Conservation (phyloP, 2,888 invertebrate species). For the Ormyrus labotus region DNA sequence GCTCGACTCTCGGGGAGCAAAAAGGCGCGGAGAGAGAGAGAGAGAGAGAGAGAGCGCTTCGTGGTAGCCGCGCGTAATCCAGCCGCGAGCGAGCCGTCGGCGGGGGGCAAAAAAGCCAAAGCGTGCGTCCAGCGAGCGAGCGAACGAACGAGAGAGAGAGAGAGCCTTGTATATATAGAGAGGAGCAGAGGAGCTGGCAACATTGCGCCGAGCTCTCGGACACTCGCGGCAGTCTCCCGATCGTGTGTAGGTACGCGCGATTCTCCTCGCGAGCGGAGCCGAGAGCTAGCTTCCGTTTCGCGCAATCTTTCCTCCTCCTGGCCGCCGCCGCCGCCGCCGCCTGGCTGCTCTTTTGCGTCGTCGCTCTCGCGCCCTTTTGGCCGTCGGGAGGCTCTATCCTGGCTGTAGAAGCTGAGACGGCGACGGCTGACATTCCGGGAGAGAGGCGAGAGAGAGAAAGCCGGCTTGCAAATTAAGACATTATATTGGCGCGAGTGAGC, state of each 20-base stretch:
- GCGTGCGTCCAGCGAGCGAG: conserved; percentile 57
- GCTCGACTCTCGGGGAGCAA: neutral
- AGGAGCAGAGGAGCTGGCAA: conserved; percentile 61
- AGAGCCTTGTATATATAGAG: neutral
- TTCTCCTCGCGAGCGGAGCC: conserved; percentile 28
- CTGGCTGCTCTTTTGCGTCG: no score
- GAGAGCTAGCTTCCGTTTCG: conserved; percentile 11
- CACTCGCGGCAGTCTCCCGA: conserved; percentile 7
- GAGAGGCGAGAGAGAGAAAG: conserved; percentile 5
- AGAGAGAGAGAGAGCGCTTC: conserved; percentile 58
- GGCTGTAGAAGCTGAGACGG: no score
- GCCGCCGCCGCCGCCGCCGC: no score
- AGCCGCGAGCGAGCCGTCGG: conserved; percentile 56
- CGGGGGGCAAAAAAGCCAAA: conserved; percentile 64
- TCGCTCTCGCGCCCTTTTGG: no score
- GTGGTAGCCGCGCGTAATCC: conserved; percentile 70
- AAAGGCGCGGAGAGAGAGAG: conserved; percentile 1
- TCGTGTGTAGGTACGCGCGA: conserved; percentile 48
- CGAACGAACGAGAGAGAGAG: neutral
- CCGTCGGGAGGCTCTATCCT: no score
- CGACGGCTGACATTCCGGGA: neutral
- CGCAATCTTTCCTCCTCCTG: neutral
- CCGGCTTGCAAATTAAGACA: conserved; percentile 56
- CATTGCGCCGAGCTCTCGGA: conserved; percentile 60
- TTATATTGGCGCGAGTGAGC: conserved; percentile 33